Conservation (phyloP, 2,888 invertebrate species). For the Scaptomyza cyrtandrae region DNA sequence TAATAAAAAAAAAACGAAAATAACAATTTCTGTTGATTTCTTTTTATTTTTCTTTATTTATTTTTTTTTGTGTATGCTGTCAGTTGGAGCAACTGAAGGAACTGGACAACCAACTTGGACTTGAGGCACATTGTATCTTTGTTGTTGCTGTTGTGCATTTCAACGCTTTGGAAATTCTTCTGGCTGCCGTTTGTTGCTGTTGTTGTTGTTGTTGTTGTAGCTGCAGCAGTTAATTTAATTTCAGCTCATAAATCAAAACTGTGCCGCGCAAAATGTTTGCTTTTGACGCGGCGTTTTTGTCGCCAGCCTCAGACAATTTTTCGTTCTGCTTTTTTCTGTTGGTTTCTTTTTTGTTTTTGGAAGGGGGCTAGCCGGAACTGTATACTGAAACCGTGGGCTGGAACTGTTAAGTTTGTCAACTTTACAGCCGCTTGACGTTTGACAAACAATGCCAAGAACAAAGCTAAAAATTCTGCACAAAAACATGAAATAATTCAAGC, state of each 20-base stretch:
- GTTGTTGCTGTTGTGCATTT: slow-evolving; percentile 61
- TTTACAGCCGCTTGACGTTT: slow-evolving; percentile 69
- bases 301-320: slow-evolving; percentile 67
- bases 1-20: slow-evolving; percentile 23
- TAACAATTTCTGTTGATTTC: slow-evolving; percentile 60
- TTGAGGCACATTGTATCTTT: slow-evolving; percentile 61
- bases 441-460: slow-evolving; percentile 67
- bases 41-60: slow-evolving; percentile 30
- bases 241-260: slow-evolving; percentile 81
- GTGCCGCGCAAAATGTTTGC: slow-evolving; percentile 79
- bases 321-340: slow-evolving; percentile 27
- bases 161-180: slow-evolving; percentile 76
- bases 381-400: slow-evolving; percentile 37
- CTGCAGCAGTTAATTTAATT: slow-evolving; percentile 79
- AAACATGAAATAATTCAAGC: slow-evolving; percentile 40
- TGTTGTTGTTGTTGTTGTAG: slow-evolving; percentile 44
- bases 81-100: slow-evolving; percentile 48
- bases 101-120: slow-evolving; percentile 57
- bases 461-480: slow-evolving; percentile 44
- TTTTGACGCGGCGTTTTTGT: slow-evolving; percentile 74
- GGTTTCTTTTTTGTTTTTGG: background rate
- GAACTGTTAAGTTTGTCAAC: slow-evolving; percentile 66
- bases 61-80: slow-evolving; percentile 27
- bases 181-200: slow-evolving; percentile 37
- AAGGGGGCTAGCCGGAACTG: slow-evolving; percentile 42